Percentiles rank a stretch among this genome's conserved stretches.
These are phyloP conservation scores for Tangara arthus DNA, from an alignment of 2,797 vertebrate genomes.

Conservation along the genomic window DNA sequence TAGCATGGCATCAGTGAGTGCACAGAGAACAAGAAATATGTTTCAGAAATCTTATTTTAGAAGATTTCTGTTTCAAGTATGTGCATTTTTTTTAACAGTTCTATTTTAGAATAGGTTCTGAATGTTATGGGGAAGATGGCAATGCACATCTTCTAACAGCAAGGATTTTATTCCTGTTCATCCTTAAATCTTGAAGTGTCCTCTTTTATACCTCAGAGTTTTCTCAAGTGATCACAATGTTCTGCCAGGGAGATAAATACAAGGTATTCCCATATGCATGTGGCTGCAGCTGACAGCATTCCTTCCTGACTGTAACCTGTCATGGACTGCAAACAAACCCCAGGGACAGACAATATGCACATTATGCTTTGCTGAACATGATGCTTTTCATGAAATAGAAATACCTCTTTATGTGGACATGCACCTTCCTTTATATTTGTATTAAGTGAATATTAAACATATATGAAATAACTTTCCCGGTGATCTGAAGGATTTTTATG, in stretches of 20 bases:
- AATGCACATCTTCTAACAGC: neutral
- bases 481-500: neutral
- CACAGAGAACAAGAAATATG: neutral
- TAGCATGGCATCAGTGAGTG: neutral
- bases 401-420: neutral
- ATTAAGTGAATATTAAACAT: neutral
- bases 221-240: neutral
- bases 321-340: neutral
- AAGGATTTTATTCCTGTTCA: neutral
- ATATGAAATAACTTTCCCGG: neutral
- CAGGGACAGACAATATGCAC: neutral
- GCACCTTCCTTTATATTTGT: neutral
- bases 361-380: neutral
- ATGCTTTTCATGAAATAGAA: neutral
- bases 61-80: neutral
- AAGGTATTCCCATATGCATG: neutral
- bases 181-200: neutral
- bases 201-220: neutral
- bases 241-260: neutral
- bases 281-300: neutral
- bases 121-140: neutral
- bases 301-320: neutral
- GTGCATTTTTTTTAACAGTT: neutral
- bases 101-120: neutral
- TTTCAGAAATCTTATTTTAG: neutral